A percentile compares a stretch with the other conserved stretches of the same genome.
phyloP scores from a whole-genome alignment of 2,797 vertebrate genomes.

The Rhabdophis nuchalis region DNA sequence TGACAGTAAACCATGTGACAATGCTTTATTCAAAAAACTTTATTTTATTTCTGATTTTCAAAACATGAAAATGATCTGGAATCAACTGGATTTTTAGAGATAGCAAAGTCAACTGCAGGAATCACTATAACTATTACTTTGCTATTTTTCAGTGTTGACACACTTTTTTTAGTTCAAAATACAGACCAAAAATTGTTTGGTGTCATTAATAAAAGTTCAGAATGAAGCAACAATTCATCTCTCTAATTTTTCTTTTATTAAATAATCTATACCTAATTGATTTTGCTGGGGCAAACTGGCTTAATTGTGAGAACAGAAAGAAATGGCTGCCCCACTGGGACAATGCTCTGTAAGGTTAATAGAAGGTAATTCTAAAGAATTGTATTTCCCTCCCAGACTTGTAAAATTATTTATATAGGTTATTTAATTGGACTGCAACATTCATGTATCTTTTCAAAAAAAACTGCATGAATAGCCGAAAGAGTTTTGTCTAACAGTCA shows the following conservation, averaged over 20 bases:
- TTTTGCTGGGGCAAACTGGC: constrained; percentile 34
- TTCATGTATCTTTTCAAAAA: constrained; percentile 33
- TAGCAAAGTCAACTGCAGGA: not conserved
- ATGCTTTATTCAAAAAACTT: constrained; percentile 14
- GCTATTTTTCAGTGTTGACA: not conserved
- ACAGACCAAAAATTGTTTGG: fast-evolving
- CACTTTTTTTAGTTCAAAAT: not conserved
- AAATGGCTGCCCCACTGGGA: constrained; percentile 1
- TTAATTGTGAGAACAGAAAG: constrained; percentile 30
- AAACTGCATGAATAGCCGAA: constrained; percentile 36
- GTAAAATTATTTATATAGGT: not conserved
- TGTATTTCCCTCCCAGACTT: not conserved
- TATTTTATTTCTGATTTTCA: not conserved
- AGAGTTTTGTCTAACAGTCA: constrained; percentile 36
- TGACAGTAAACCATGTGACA: constrained; percentile 25
- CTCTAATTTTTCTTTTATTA: constrained; percentile 17
- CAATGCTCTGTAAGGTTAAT: constrained; percentile 23
- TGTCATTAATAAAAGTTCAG: constrained; percentile 23
- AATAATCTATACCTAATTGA: constrained; percentile 12
- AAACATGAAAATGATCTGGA: not conserved
- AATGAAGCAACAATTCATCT: constrained; percentile 7
- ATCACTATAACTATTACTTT: not conserved
- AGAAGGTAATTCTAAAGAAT: not conserved
- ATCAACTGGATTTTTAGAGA: not conserved
- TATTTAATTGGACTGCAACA: constrained; percentile 27